These are phyloP conservation scores for Labia minor DNA, from an alignment of 2,888 invertebrate genomes.

Conservation along the genomic window DNA sequence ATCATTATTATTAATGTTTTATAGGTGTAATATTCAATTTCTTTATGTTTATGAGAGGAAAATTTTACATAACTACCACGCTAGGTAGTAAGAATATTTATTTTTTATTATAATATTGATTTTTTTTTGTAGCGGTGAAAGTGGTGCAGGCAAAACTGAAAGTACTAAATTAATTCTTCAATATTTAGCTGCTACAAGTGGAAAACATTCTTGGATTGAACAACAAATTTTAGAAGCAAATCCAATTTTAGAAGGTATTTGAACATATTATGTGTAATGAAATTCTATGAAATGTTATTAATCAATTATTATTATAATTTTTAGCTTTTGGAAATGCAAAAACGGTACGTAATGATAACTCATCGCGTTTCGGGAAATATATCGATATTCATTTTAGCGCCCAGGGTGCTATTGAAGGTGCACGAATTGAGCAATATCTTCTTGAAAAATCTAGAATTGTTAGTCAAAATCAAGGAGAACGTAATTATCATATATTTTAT, in stretches of 20 bases:
- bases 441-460: slow-evolving; percentile 90
- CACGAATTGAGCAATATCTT: slow-evolving; percentile 88
- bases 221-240: slow-evolving; percentile 95
- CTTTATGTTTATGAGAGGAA: too few relatives aligned
- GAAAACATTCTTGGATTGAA: slow-evolving; percentile 94
- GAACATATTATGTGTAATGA: too few relatives aligned
- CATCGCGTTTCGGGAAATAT: slow-evolving; percentile 92
- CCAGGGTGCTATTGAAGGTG: slow-evolving; percentile 80
- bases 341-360: slow-evolving; percentile 91
- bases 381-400: slow-evolving; percentile 80
- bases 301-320: slow-evolving; percentile 22
- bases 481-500: slow-evolving; percentile 95
- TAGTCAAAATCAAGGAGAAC: slow-evolving; percentile 74
- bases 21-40: too few relatives aligned
- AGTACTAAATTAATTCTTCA: slow-evolving; percentile 89
- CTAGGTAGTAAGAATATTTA: too few relatives aligned
- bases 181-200: slow-evolving; percentile 85
- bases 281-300: too few relatives aligned
- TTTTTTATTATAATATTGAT: too few relatives aligned
- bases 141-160: slow-evolving; percentile 93
- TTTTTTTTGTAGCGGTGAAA: slow-evolving; percentile 79
- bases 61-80: too few relatives aligned
- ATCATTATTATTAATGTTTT: too few relatives aligned
- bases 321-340: slow-evolving; percentile 92
- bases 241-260: slow-evolving; percentile 74